Evolutionary conservation across 2,113 vertebrate genomes (phyloP).

Genomic region (Anarrhichthys ocellatus): DNA sequence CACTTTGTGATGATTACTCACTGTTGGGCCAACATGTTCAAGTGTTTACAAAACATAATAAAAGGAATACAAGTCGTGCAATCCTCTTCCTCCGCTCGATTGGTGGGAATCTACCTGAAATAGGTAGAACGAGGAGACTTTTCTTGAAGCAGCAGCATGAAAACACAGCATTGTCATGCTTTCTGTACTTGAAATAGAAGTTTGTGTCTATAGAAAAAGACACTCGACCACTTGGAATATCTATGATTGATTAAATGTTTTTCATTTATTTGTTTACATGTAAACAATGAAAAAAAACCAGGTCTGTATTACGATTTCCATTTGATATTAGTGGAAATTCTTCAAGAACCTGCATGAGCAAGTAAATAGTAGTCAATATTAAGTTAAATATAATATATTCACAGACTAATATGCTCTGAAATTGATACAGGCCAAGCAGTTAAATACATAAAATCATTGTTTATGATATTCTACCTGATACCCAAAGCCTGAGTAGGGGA

Average conservation of each 20-base stretch:
- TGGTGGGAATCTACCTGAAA: slow-evolving; percentile 11
- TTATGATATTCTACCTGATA: slow-evolving; percentile 35
- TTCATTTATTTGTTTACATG: background rate
- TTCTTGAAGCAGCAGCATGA: background rate
- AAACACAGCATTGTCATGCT: background rate
- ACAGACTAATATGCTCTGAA: background rate
- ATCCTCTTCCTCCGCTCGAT: background rate
- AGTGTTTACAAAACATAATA: slow-evolving; percentile 11
- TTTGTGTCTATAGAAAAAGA: background rate
- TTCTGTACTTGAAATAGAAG: background rate
- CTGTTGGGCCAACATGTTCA: background rate
- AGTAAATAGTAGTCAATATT: background rate
- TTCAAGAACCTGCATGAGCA: background rate
- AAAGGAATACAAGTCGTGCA: background rate
- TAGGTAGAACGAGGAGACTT: background rate
- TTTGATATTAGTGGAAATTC: background rate
- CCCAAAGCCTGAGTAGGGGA: slow-evolving; percentile 49
- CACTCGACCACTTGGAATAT: background rate
- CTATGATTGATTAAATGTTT: background rate
- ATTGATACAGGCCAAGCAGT: background rate
- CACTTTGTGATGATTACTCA: slow-evolving; percentile 15
- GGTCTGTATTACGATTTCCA: background rate
- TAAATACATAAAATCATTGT: slow-evolving; percentile 18
- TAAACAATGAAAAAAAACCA: background rate
- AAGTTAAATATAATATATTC: background rate